Percentiles rank a stretch among this genome's conserved stretches.
phyloP scores from a whole-genome alignment of 2,797 vertebrate genomes.

The Sebastolobus altivelis region DNA sequence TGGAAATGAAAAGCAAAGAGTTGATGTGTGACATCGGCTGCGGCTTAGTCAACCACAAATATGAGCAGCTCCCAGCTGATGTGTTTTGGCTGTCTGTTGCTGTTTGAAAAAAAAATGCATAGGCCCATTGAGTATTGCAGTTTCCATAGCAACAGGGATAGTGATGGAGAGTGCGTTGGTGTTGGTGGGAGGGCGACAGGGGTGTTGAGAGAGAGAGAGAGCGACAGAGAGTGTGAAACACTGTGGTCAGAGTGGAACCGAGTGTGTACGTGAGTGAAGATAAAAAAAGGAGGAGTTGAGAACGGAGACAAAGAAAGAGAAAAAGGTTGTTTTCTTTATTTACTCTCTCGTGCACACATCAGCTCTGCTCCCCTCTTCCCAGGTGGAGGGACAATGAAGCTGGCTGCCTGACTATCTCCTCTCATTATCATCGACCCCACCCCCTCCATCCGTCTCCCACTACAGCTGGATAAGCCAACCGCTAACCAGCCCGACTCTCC shows the following conservation, averaged over 20 bases:
- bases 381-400: constrained; percentile 61
- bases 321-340: neutral
- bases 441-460: constrained; percentile 55
- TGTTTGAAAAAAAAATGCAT: neutral
- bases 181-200: constrained; percentile 33
- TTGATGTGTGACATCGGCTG: neutral
- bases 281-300: neutral
- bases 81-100: constrained; percentile 30
- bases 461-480: constrained; percentile 57
- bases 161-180: constrained; percentile 55
- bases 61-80: constrained; percentile 12
- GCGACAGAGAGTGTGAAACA: neutral
- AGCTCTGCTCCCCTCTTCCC: constrained; percentile 28
- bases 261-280: neutral
- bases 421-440: constrained; percentile 58
- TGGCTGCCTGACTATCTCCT: constrained; percentile 51
- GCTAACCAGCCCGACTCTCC: constrained; percentile 31
- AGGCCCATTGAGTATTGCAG: constrained; percentile 68
- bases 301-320: neutral
- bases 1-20: neutral
- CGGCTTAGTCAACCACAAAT: constrained; percentile 1
- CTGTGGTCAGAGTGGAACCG: constrained; percentile 12
- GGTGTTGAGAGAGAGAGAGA: constrained; percentile 1
- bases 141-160: constrained; percentile 79
- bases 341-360: constrained; percentile 27